phyloP scores from a whole-genome alignment of 2,113 vertebrate species.

The Girardinichthys multiradiatus region DNA sequence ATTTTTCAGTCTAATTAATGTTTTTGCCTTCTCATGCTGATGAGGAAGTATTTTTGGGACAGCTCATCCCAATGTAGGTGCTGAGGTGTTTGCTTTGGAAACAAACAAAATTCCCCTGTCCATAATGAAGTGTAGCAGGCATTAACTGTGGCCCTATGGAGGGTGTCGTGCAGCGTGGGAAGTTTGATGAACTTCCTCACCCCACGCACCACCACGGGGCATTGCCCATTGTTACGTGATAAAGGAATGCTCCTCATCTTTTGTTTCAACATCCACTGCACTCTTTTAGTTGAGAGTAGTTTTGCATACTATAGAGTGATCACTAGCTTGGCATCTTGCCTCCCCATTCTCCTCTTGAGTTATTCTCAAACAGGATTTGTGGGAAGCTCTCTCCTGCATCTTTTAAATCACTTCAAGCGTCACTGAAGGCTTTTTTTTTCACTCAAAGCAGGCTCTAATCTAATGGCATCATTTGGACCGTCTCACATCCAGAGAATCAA shows the following conservation, averaged over 20 bases:
- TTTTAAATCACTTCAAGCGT: slow-evolving; percentile 79
- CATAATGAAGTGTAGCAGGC: slow-evolving; percentile 35
- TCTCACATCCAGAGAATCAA: slow-evolving; percentile 69
- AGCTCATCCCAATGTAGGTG: slow-evolving; percentile 35
- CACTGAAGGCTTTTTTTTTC: slow-evolving; percentile 73
- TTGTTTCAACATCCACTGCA: slow-evolving; percentile 73
- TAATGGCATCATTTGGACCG: slow-evolving; percentile 75
- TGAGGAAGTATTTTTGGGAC: slow-evolving; percentile 48
- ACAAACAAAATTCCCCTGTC: slow-evolving; percentile 34
- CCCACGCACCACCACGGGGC: slow-evolving; percentile 65
- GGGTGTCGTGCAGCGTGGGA: slow-evolving; percentile 72
- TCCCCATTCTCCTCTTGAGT: slow-evolving; percentile 58
- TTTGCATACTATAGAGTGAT: slow-evolving; percentile 74
- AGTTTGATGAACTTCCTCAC: slow-evolving; percentile 76
- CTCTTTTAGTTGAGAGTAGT: slow-evolving; percentile 72
- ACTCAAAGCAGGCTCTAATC: slow-evolving; percentile 69
- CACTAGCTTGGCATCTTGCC: slow-evolving; percentile 70
- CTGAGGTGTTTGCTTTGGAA: slow-evolving; percentile 16
- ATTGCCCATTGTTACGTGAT: slow-evolving; percentile 71
- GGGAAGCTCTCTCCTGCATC: slow-evolving; percentile 62
- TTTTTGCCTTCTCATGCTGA: slow-evolving; percentile 37
- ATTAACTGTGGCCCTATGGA: slow-evolving; percentile 31
- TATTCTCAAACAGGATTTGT: slow-evolving; percentile 71
- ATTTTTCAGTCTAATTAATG: neutral
- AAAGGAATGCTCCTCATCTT: slow-evolving; percentile 69